Evolutionary conservation across 2,888 invertebrate genomes (phyloP), one percentile per base, ranked within the genome.

Genomic region (Troides oblongomaculatus): DNA sequence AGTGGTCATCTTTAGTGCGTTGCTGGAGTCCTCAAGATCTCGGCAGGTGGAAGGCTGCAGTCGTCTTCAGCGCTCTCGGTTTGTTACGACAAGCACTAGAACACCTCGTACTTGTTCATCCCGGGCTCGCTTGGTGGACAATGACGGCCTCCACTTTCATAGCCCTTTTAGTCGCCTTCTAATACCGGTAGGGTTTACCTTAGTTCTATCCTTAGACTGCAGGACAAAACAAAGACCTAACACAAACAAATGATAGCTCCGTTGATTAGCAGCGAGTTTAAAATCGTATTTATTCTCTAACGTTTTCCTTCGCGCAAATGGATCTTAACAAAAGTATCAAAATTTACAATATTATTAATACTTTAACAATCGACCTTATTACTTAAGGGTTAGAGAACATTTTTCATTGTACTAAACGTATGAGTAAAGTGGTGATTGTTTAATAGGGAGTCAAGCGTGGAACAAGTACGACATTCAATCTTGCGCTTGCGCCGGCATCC

Each of bases 401-500:
- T 69, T 70, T 72, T 53, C 68, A 50, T 65, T n/a, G n/a, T 50
- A 56, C 36, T 18, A 56, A 17, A 10, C 62, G 68, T 58, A 50
- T 68, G 63, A 30, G 60, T 68, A 67, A 64, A 53, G n/a, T 73
- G 72, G 75, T 72, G 62, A 71, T 70, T 72, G 72, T 72, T 73
- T 75, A 76, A 74, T 76, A 75, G 73, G 74, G 74, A 73, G 73
- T 74, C 73, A 73, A 72, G 72, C 72, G 71, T 74, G 74, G 62
- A 66, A 67, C 76, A 75, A 73, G 74, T 73, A 81, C 78, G 80
- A 83, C 82, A 83, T 81, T 83, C 81, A 82, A 83, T 84, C 83
- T 77, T 75, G 75, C 70, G 79, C 79, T 72, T 76, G 80, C 81
- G 81, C 78, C 72, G 78, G 78, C 88, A 91, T 90, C 89, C 88